Percentiles rank a stretch among this genome's conserved stretches.
Evolutionary conservation across 2,113 vertebrate genomes (phyloP).

Genomic region (Chaetodon auriga): DNA sequence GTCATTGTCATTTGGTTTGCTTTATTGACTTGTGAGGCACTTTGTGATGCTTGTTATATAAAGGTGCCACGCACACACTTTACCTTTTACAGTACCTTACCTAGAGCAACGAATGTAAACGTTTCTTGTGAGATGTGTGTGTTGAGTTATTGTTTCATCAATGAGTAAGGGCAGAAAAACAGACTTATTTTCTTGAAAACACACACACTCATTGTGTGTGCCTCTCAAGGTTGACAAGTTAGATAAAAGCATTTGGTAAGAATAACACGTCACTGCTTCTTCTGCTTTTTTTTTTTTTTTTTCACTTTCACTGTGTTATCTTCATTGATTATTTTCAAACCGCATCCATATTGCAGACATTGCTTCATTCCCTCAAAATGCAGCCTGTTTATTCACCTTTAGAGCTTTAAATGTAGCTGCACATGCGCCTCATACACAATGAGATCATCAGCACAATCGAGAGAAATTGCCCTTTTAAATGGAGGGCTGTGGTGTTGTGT

Average conservation of each 20-base stretch:
- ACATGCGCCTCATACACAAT: background rate
- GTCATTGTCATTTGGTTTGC: conserved; percentile 22
- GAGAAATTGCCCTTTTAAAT: conserved; percentile 22
- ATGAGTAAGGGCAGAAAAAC: conserved; percentile 12
- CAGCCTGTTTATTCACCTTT: conserved; percentile 8
- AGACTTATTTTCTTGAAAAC: conserved; percentile 29
- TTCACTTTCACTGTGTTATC: background rate
- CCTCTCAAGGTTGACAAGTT: conserved; percentile 39
- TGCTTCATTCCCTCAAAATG: conserved; percentile 4
- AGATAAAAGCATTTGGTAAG: conserved; percentile 37
- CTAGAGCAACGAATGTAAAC: conserved; percentile 19
- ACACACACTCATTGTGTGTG: background rate
- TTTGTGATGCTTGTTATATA: conserved; percentile 4
- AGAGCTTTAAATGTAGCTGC: conserved; percentile 13
- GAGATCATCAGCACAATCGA: conserved; percentile 21
- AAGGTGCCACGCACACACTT: conserved; percentile 20
- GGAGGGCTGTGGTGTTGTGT: conserved; percentile 6
- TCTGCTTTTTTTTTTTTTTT: conserved; percentile 12
- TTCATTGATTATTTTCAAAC: conserved; percentile 32
- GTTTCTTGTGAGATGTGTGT: conserved; percentile 5
- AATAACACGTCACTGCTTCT: conserved; percentile 24
- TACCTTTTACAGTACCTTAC: conserved; percentile 1
- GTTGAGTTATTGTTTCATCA: conserved; percentile 11
- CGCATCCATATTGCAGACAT: conserved; percentile 14
- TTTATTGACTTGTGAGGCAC: conserved; percentile 28